Conservation (phyloP, 2,888 invertebrate species). For the Caenorhabditis wallacei region DNA sequence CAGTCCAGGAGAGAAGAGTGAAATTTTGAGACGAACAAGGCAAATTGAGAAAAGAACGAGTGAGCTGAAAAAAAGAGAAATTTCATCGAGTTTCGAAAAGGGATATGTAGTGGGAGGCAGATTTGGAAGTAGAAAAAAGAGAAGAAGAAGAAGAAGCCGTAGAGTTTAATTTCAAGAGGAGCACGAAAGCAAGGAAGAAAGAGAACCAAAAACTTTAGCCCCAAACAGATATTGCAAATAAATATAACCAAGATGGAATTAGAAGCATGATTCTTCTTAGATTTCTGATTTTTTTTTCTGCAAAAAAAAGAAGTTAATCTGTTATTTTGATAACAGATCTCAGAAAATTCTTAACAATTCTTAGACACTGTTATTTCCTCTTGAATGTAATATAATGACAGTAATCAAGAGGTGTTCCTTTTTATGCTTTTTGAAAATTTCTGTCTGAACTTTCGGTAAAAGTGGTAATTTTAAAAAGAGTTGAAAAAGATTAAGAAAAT, state of each 20-base stretch:
- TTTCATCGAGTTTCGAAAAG: slow-evolving; percentile 27
- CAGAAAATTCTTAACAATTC: not conserved
- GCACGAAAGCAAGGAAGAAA: slow-evolving; percentile 22
- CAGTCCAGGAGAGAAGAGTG: slow-evolving; percentile 20
- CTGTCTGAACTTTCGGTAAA: not conserved
- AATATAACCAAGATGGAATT: slow-evolving; percentile 26
- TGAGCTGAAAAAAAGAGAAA: slow-evolving; percentile 27
- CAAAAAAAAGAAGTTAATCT: slow-evolving; percentile 37
- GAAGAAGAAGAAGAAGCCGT: slow-evolving; percentile 45
- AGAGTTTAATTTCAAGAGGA: slow-evolving; percentile 55
- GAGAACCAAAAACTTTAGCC: slow-evolving; percentile 43
- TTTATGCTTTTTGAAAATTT: not conserved
- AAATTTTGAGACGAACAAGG: slow-evolving; percentile 39
- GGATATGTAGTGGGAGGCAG: slow-evolving; percentile 43
- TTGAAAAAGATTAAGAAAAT: too few relatives aligned
- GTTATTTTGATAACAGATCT: slow-evolving; percentile 14
- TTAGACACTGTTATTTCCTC: not conserved
- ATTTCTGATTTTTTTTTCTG: slow-evolving; percentile 10
- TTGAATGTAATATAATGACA: not conserved
- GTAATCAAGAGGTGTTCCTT: not conserved
- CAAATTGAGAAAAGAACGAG: slow-evolving; percentile 53
- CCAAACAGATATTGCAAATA: slow-evolving; percentile 39
- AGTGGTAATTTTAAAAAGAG: not conserved
- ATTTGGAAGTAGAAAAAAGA: slow-evolving; percentile 47
- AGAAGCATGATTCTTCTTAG: slow-evolving; percentile 30